Conservation (phyloP, 2,797 vertebrate species). For the Heterohyrax brucei region DNA sequence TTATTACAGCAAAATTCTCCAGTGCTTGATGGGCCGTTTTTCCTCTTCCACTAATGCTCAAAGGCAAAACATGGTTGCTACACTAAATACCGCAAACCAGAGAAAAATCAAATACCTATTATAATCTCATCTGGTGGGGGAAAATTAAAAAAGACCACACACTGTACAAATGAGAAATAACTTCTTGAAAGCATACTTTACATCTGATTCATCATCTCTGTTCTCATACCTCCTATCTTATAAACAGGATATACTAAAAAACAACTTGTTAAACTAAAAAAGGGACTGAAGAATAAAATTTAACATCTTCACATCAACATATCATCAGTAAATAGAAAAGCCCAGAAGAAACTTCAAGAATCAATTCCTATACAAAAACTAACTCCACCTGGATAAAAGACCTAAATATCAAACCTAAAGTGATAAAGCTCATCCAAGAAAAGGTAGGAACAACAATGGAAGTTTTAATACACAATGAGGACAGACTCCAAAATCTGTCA, state of each 20-base stretch:
- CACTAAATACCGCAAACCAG: constrained; percentile 26
- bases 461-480: too few species aligned
- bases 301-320: constrained; percentile 56
- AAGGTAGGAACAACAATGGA: too few species aligned
- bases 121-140: constrained; percentile 33
- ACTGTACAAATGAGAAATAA: constrained; percentile 4
- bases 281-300: constrained; percentile 62
- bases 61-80: constrained; percentile 52
- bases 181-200: constrained; percentile 53
- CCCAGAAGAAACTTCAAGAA: constrained; percentile 46
- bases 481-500: too few species aligned
- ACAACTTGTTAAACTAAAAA: constrained; percentile 60
- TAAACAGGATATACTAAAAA: constrained; percentile 53
- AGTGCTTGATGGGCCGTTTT: background rate
- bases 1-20: constrained; percentile 57
- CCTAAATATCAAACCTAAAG: too few species aligned
- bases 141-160: background rate
- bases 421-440: too few species aligned
- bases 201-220: constrained; percentile 42
- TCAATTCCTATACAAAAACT: background rate
- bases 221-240: constrained; percentile 42
- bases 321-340: constrained; percentile 55
- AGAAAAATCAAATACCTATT: constrained; percentile 58
- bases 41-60: constrained; percentile 42
- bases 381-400: too few species aligned